phyloP scores from a whole-genome alignment of 1,140 invertebrate species.

The Tetragnatha versicolor region DNA sequence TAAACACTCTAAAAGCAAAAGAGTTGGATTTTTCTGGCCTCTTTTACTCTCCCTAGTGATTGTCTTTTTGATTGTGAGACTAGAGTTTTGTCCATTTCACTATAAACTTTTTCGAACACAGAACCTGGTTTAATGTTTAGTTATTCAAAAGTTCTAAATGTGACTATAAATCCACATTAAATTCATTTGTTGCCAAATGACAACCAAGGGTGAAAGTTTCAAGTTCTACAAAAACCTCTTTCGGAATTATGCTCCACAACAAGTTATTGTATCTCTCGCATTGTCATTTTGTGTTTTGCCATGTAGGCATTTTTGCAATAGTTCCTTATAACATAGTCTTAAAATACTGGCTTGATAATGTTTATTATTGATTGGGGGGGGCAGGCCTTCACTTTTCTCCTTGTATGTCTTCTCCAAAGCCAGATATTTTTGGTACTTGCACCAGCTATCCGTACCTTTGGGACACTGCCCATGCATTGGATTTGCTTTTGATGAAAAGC shows the following conservation, averaged over 20 bases:
- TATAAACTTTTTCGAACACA: too few species aligned
- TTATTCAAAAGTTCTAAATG: too few species aligned
- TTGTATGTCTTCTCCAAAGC: neutral
- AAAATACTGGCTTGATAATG: neutral
- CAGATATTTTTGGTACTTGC: neutral
- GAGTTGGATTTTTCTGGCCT: too few species aligned
- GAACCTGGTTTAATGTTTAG: too few species aligned
- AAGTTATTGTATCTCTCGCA: neutral
- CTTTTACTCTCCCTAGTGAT: too few species aligned
- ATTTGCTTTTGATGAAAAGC: neutral
- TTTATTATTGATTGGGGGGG: neutral
- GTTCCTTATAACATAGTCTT: neutral
- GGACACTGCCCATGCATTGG: conserved; percentile 9
- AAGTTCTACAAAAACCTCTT: neutral
- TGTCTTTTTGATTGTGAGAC: too few species aligned
- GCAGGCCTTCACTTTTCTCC: neutral
- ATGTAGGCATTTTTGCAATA: neutral
- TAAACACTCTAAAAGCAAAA: too few species aligned
- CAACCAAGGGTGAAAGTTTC: too few species aligned
- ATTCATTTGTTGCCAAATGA: too few species aligned
- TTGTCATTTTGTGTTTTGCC: neutral
- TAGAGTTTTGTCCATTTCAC: too few species aligned
- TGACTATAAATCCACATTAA: too few species aligned
- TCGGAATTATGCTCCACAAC: neutral
- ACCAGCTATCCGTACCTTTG: neutral